Evolutionary conservation across 2,113 vertebrate species (phyloP), one percentile per base, ranked within the genome.

Genomic region (Mus pahari): DNA sequence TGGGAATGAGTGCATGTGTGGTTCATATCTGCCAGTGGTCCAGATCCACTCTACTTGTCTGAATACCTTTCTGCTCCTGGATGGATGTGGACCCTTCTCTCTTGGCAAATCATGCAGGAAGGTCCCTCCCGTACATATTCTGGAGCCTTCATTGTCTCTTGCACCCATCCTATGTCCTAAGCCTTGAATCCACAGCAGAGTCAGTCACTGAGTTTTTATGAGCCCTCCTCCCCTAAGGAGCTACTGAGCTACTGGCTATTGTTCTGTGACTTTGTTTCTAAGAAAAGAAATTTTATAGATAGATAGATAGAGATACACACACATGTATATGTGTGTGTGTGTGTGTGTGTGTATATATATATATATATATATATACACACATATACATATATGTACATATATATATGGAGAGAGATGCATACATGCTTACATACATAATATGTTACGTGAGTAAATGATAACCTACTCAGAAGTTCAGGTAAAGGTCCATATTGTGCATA

Each of bases 211-310:
- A 26, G 13, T 91, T 58, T 19, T 79, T 24, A 75, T 11, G 70
- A 68, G 33, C 50, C 73, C 33, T 3, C 10, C 13, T 86, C 24
- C 28, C 70, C 19, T 58, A 7, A 48, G 62, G 26, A 58, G 16
- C 62, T 20, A 28, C 22, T 36, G 26, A 58, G 16, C 62, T 20
- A 28, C 22, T 36, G 66, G 36, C 77, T 16, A 22, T 7, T 73
- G 39, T 73, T 60, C n/a, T 95, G n/a, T 71, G 77, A 26, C 45
- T 83, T 77, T 68, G 66, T 92, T 91, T 62, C 45, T 64, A 62
- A 39, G 53, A 95, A 81, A 86, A 6, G n/a, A 58, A 58, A 58
- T 48, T n/a, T n/a, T n/a, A n/a, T 58, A 58, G 0, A 58, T 0
- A 17, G 12, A 55, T 13, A 55, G 1, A 14, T 2, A 55, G 12